Evolutionary conservation across 2,888 invertebrate species (phyloP).

Genomic region (Epirrita christyi): DNA sequence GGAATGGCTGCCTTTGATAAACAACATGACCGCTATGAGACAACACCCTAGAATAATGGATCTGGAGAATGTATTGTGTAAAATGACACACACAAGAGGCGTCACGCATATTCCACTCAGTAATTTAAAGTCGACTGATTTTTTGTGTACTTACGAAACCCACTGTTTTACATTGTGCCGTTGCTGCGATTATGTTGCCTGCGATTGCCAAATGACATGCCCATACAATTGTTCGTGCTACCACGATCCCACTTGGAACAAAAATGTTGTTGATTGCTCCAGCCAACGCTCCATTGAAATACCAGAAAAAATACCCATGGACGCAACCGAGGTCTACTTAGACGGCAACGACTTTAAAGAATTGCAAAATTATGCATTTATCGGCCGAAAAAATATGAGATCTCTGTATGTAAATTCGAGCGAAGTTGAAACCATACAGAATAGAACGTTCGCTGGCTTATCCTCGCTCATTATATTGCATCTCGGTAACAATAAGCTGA

Average conservation of each 20-base stretch:
- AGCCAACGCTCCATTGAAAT: conserved; percentile 90
- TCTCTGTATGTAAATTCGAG: conserved; percentile 94
- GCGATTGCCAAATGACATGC: conserved; percentile 98
- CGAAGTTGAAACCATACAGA: conserved; percentile 92
- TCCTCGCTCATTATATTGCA: conserved; percentile 92
- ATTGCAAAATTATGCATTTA: conserved; percentile 94
- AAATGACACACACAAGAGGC: conserved; percentile 93
- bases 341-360: conserved; percentile 95
- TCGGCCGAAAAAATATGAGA: conserved; percentile 95
- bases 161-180: conserved; percentile 97
- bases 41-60: conserved; percentile 96
- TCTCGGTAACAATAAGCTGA: conserved; percentile 93
- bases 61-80: conserved; percentile 93
- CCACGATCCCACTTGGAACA: conserved; percentile 97
- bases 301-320: conserved; percentile 95
- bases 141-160: conserved; percentile 95
- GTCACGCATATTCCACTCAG: conserved; percentile 90
- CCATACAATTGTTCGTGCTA: conserved; percentile 97
- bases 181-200: conserved; percentile 97
- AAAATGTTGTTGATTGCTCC: conserved; percentile 96
- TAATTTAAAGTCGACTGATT: conserved; percentile 91
- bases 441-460: conserved; percentile 94
- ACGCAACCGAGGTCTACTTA: conserved; percentile 96
- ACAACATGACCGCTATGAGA: conserved; percentile 92
- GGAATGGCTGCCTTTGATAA: conserved; percentile 97